Conservation (phyloP, 2,888 invertebrate genomes). For the Chironomus riparius region DNA sequence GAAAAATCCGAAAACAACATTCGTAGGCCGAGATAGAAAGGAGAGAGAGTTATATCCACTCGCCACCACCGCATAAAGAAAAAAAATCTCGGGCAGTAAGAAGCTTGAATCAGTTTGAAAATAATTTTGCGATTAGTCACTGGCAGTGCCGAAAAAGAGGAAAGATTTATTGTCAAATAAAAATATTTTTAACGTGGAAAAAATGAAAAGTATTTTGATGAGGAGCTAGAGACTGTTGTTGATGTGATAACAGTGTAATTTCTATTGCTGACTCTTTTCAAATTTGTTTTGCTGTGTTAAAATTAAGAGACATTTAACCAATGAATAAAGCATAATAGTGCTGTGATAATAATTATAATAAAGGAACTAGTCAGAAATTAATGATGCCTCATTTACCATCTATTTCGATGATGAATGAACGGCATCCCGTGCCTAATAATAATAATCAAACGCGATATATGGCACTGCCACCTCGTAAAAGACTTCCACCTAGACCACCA, state of each 20-base stretch:
- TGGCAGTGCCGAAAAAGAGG: too few relatives aligned
- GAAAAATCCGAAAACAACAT: not conserved
- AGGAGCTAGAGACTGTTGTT: not conserved
- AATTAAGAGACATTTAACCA: not conserved
- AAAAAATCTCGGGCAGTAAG: not conserved
- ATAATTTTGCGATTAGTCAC: too few relatives aligned
- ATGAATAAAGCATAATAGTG: too few relatives aligned
- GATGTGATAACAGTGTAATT: not conserved
- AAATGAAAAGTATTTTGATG: not conserved
- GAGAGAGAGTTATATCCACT: too few relatives aligned
- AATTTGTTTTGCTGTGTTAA: not conserved
- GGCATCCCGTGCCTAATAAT: not conserved
- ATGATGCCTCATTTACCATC: slow-evolving; percentile 24
- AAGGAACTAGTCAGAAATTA: not conserved
- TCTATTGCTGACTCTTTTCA: not conserved
- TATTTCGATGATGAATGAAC: slow-evolving; percentile 23
- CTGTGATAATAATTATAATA: not conserved
- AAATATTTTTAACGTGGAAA: too few relatives aligned
- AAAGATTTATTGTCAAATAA: too few relatives aligned
- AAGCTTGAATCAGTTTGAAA: too few relatives aligned
- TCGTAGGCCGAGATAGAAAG: not conserved
- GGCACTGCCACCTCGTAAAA: not conserved
- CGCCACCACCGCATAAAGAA: not conserved
- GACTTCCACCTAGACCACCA: not conserved
- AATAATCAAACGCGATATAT: not conserved